phyloP scores from a whole-genome alignment of 2,888 invertebrate species.

The Eucera pruinosa region DNA sequence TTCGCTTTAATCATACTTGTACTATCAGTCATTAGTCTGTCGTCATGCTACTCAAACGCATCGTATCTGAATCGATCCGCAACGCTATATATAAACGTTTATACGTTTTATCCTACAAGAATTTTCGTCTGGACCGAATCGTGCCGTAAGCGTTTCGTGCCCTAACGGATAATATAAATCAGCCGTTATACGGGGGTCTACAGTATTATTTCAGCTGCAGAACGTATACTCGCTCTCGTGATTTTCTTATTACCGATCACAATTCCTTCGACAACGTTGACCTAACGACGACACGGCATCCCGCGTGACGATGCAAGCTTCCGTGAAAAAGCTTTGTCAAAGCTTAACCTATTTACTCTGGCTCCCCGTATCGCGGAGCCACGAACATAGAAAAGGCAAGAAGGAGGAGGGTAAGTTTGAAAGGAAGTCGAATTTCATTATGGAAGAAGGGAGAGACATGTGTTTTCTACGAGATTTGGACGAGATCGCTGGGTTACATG shows the following conservation, averaged over 20 bases:
- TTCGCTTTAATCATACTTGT: too few relatives aligned
- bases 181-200: too few relatives aligned
- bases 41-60: too few relatives aligned
- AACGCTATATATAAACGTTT: too few relatives aligned
- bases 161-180: too few relatives aligned
- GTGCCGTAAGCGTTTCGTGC: too few relatives aligned
- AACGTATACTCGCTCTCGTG: not conserved
- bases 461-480: slow-evolving; percentile 41
- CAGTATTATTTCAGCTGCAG: not conserved
- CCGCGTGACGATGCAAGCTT: not conserved
- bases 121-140: too few relatives aligned
- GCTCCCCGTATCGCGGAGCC: slow-evolving; percentile 8
- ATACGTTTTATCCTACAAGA: too few relatives aligned
- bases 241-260: slow-evolving; percentile 42
- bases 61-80: too few relatives aligned
- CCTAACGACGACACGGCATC: slow-evolving; percentile 31
- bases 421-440: slow-evolving; percentile 66
- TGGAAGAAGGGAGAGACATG: slow-evolving; percentile 45
- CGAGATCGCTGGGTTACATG: not conserved
- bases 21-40: too few relatives aligned
- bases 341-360: slow-evolving; percentile 33
- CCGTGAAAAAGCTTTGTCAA: slow-evolving; percentile 26
- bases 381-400: slow-evolving; percentile 6
- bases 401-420: slow-evolving; percentile 41
- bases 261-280: slow-evolving; percentile 33